Evolutionary conservation across 2,797 vertebrate genomes (phyloP).

Genomic region (Forpus xanthops): DNA sequence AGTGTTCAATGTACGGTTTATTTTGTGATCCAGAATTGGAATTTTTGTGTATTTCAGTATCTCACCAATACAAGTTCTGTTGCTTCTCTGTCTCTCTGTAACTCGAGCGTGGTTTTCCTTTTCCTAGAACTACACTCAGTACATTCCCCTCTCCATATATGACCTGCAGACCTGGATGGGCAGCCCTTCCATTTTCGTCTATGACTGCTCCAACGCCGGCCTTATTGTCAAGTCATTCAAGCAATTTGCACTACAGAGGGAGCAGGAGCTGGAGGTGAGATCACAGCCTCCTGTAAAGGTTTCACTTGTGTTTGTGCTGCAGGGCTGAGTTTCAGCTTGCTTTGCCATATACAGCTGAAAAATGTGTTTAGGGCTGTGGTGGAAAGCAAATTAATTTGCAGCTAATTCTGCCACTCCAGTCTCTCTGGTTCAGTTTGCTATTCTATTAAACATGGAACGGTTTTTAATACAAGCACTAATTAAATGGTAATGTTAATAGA

Average conservation of each 20-base stretch:
- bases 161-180: constrained; percentile 99
- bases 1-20: accelerated
- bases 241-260: constrained; percentile 95
- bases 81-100: background rate
- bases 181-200: constrained; percentile 97
- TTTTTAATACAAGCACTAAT: constrained; percentile 36
- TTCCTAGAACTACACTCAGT: constrained; percentile 95
- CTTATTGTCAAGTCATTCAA: constrained; percentile 98
- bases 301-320: background rate
- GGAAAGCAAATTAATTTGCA: background rate
- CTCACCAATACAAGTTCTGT: background rate
- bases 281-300: background rate
- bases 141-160: constrained; percentile 96
- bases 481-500: constrained; percentile 4
- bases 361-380: background rate
- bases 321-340: background rate
- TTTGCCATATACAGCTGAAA: background rate
- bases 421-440: background rate
- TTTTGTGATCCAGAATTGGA: background rate
- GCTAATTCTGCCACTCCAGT: background rate
- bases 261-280: constrained; percentile 96
- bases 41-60: accelerated
- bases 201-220: constrained; percentile 96
- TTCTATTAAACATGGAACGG: background rate
- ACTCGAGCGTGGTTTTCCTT: background rate